Base-by-base conservation (phyloP, 2,797 vertebrate genomes). In the Pseudochirops cupreus region DNA sequence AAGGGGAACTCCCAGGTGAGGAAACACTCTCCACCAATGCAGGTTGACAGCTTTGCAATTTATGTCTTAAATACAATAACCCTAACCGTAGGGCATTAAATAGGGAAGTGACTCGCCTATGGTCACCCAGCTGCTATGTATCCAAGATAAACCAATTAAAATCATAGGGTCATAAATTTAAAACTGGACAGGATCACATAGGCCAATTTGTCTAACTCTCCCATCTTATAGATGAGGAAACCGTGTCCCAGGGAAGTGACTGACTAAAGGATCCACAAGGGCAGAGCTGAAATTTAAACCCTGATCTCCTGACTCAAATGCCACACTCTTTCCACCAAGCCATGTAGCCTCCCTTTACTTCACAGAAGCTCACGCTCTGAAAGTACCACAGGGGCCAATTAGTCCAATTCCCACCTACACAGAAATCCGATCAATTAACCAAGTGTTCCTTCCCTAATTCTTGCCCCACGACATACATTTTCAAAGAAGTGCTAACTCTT, bases 401-500 rank as follows among this genome's bases (percentile, higher is more conserved):
- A 82, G 21, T 82, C n/a, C 5, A 46, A 24, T 82, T 82, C 74
- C 39, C 39, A 46, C 21, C 39, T 26, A 24, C 74, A 11, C 21
- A 82, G 39, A 39, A 82, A 46, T 39, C n/a, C 39, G 46, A n/a
- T 82, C 62, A 39, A 5, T 33, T 33, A 67, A 67, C 14, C 13
- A 89, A 95, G 33, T 96, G 55, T 92, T 92, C 91, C 91, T 96
- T 95, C 29, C 14, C 91, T 90, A 96, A 95, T 87, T 96, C 46
- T 93, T 96, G 92, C 1, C 57, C n/a, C 33, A 93, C 91, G 93
- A 95, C 56, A 52, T 46, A 46, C 39, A 46, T 82, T 82, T 92
- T 95, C 50, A 91, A 95, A 97, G 50, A 67, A 90, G 53, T 74
- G 56, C 56, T 91, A 91, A 89, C 39, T 94, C 92, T 96, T 96